Conservation (phyloP, 2,888 invertebrate genomes). For the Drosophila meridiana region DNA sequence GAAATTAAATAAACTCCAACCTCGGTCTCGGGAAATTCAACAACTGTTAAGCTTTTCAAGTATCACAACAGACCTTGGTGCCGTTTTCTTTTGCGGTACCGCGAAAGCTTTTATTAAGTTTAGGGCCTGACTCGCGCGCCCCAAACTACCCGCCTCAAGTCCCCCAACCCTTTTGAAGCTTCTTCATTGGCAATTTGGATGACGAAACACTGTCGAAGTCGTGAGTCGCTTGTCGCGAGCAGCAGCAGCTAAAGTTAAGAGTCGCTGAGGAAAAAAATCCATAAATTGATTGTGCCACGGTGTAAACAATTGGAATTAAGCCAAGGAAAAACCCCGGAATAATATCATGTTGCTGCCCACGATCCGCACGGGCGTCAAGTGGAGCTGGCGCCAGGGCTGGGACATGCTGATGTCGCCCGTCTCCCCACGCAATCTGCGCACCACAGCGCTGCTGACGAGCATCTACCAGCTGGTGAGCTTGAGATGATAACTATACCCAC, state of each 20-base stretch:
- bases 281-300: conserved; percentile 71
- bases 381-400: conserved; percentile 58
- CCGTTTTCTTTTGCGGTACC: conserved; percentile 8
- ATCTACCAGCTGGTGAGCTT: conserved; percentile 84
- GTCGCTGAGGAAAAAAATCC: conserved; percentile 55
- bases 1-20: neutral
- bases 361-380: conserved; percentile 43
- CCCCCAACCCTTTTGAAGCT: conserved; percentile 37
- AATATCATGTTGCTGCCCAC: conserved; percentile 61
- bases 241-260: conserved; percentile 26
- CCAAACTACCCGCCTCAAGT: neutral
- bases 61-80: conserved; percentile 68
- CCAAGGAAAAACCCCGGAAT: conserved; percentile 13
- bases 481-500: too few species aligned
- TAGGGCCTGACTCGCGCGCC: conserved; percentile 27
- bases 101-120: conserved; percentile 54
- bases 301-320: conserved; percentile 24
- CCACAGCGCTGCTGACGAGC: conserved; percentile 83
- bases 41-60: conserved; percentile 45
- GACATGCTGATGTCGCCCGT: conserved; percentile 78
- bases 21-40: conserved; percentile 24
- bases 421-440: conserved; percentile 83
- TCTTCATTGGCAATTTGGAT: conserved; percentile 59
- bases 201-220: conserved; percentile 64
- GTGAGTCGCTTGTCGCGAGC: conserved; percentile 47